Evolutionary conservation across 2,888 invertebrate species (phyloP).

Genomic region (Oxycera nigricornis): DNA sequence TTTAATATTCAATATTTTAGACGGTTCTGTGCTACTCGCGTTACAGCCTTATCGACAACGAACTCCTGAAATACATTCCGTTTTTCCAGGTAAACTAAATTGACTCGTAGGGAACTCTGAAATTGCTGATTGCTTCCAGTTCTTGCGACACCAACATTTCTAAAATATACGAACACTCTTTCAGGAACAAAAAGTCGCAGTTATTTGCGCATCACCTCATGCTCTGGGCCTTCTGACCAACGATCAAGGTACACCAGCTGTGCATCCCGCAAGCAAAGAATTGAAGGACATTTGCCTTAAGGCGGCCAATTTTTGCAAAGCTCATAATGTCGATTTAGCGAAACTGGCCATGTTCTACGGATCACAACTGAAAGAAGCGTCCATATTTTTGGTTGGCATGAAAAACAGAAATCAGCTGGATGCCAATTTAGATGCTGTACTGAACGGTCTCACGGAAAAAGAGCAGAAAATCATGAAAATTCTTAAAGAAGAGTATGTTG

Average conservation of each 20-base stretch:
- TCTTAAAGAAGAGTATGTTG: slow-evolving; percentile 66
- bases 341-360: slow-evolving; percentile 71
- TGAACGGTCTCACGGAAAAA: slow-evolving; percentile 67
- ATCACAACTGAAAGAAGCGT: slow-evolving; percentile 66
- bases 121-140: not conserved
- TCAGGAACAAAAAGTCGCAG: slow-evolving; percentile 66
- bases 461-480: slow-evolving; percentile 68
- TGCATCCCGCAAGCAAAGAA: slow-evolving; percentile 77
- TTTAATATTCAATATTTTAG: slow-evolving; percentile 53
- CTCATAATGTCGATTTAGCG: slow-evolving; percentile 67
- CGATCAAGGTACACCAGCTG: slow-evolving; percentile 69
- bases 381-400: slow-evolving; percentile 76
- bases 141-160: too few relatives aligned
- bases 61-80: slow-evolving; percentile 71
- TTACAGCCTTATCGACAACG: slow-evolving; percentile 76
- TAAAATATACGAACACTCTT: too few relatives aligned
- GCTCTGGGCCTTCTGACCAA: slow-evolving; percentile 81
- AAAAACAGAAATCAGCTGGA: slow-evolving; percentile 67
- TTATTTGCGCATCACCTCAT: slow-evolving; percentile 80
- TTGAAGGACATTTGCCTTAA: slow-evolving; percentile 68
- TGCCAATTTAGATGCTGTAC: slow-evolving; percentile 68
- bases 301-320: slow-evolving; percentile 72
- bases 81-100: slow-evolving; percentile 72
- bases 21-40: slow-evolving; percentile 77
- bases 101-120: slow-evolving; percentile 15